Evolutionary conservation across 2,113 vertebrate species (phyloP), one percentile per base, ranked within the genome.

Genomic region (Synchiropus splendidus): DNA sequence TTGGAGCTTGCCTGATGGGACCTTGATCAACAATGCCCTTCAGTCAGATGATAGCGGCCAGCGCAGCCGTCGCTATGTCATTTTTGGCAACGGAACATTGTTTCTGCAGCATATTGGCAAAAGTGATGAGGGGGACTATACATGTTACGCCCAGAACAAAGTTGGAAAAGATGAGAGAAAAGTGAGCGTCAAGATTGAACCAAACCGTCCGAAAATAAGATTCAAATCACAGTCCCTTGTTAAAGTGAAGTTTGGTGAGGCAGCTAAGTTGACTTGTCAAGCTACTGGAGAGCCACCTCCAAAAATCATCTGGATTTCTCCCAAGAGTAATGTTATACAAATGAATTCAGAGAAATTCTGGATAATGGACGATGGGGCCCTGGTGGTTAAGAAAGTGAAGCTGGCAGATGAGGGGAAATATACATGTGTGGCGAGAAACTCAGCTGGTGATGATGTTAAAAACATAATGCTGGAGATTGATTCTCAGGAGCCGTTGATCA

Each of bases 1-100:
- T 38, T 88, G 86, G 86, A 80, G 80, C 55, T 80, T 87, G 5
- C 86, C 85, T 14, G 86, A 86, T 67, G 86, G 85, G 47, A 87
- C 85, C 12, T 51, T 85, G 42, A 77, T 85, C 54, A 87, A 83
- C 70, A 85, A 84, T 1, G 84, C 77, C 5, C 77, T 84, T 38
- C 85, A 85, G 17, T 85, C 81, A 2, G 83, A 85, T 16, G 81
- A 84, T 67, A 86, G 74, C 0, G 78, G 85, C 31, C 39, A 62
- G 15, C 77, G 75, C 10, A 79, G 39, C 6, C 77, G 73, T 6
- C 83, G 80, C 44, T 87, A 81, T 51, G 58, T 85, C 18, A 84
- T 85, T 33, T 87, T 87, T 63, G 80, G 55, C 16, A 88, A 88
- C 47, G 85, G 84, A 30, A 88, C 85, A 10, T 75, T 88, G 45